Conservation (phyloP, 2,888 invertebrate species). For the Homarus gammarus region DNA sequence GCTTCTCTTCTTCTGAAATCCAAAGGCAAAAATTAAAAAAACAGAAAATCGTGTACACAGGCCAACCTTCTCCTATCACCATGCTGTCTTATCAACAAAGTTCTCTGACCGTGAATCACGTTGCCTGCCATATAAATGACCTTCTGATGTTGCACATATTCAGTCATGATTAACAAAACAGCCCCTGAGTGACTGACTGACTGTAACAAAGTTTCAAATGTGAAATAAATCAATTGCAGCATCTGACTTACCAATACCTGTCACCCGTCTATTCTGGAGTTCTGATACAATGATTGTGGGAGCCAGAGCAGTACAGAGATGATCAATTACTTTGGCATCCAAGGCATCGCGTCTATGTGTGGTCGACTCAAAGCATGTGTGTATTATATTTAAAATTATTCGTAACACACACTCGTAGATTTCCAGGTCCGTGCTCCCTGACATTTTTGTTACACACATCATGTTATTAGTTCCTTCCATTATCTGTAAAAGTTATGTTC, state of each 20-base stretch:
- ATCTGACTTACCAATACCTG: conserved; percentile 39
- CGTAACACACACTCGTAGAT: conserved; percentile 45
- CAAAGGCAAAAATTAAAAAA: not conserved
- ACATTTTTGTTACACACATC: conserved; percentile 39
- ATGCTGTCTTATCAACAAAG: too few species aligned
- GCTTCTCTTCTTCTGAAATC: conserved; percentile 55
- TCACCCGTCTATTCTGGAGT: conserved; percentile 43
- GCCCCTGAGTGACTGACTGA: not conserved
- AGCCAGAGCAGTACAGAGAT: conserved; percentile 50
- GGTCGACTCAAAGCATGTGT: conserved; percentile 26
- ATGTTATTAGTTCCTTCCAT: conserved; percentile 69
- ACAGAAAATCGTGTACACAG: not conserved
- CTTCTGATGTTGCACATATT: too few species aligned
- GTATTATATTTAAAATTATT: conserved; percentile 42
- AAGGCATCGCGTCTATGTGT: conserved; percentile 17
- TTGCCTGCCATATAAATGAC: too few species aligned
- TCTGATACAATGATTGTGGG: conserved; percentile 56
- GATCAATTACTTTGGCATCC: conserved; percentile 44
- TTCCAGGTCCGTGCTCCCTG: not conserved
- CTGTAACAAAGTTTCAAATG: not conserved
- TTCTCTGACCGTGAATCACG: too few species aligned
- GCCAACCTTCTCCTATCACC: too few species aligned
- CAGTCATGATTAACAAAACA: too few species aligned
- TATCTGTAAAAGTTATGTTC: conserved; percentile 29
- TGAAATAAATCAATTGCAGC: not conserved